phyloP scores from a whole-genome alignment of 2,797 vertebrate species.

The Petrocephalus sullivani region DNA sequence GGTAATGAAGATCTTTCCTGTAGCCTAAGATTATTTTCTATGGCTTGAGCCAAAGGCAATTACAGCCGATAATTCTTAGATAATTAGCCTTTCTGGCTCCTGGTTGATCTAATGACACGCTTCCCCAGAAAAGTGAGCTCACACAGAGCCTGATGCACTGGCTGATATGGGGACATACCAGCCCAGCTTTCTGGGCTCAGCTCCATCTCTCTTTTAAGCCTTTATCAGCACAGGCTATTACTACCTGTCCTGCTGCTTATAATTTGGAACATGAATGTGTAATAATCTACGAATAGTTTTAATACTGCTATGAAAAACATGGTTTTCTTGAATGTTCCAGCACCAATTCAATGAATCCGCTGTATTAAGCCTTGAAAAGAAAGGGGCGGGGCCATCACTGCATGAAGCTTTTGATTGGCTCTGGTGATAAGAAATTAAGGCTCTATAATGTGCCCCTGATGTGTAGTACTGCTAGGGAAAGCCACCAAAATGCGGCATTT shows the following conservation, averaged over 20 bases:
- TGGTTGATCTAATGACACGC: not conserved
- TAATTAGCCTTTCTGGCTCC: not conserved
- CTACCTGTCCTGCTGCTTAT: not conserved
- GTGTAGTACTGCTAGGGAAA: not conserved
- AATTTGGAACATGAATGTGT: not conserved
- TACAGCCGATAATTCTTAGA: conserved; percentile 3
- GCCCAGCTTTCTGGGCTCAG: not conserved
- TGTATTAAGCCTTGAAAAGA: not conserved
- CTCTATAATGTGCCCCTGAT: not conserved
- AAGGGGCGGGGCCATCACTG: not conserved
- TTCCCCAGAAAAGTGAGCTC: not conserved
- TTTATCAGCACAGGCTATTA: not conserved
- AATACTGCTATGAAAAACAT: not conserved
- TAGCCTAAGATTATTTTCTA: not conserved
- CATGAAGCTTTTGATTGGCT: not conserved
- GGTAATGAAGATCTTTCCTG: not conserved
- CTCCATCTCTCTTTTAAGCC: not conserved
- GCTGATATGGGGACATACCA: not conserved
- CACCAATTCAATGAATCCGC: not conserved
- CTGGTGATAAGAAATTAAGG: not conserved
- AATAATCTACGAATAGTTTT: not conserved
- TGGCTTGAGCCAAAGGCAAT: conserved; percentile 9
- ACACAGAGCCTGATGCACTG: not conserved
- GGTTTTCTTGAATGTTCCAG: not conserved
- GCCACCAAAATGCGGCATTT: not conserved